These are phyloP conservation scores for Gasterosteus aculeatus DNA, from an alignment of 2,113 vertebrate species.

Conservation along the genomic window DNA sequence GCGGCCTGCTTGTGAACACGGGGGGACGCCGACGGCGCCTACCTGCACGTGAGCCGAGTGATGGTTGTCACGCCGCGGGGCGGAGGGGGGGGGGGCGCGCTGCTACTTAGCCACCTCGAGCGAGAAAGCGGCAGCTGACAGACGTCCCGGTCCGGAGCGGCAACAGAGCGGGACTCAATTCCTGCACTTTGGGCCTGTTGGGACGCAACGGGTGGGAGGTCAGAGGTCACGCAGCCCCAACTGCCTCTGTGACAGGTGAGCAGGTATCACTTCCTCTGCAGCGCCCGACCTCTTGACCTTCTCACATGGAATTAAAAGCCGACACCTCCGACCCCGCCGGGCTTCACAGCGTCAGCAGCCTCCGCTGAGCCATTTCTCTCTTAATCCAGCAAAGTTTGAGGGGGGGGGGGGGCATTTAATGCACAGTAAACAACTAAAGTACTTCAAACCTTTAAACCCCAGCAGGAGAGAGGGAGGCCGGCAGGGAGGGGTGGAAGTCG, in stretches of 20 bases:
- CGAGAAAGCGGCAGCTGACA: not conserved
- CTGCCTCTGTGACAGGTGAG: not conserved
- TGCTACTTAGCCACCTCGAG: constrained; percentile 55
- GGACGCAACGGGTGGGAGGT: not conserved
- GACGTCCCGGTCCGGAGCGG: not conserved
- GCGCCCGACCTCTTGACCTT: constrained; percentile 31
- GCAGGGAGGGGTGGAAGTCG: constrained; percentile 50
- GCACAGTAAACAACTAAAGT: constrained; percentile 81
- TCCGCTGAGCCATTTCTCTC: constrained; percentile 74
- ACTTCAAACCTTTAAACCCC: constrained; percentile 79
- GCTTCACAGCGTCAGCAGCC: constrained; percentile 70
- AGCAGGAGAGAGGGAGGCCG: constrained; percentile 52
- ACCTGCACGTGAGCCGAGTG: constrained; percentile 68
- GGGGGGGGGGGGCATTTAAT: constrained; percentile 64
- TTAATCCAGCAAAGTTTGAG: constrained; percentile 63
- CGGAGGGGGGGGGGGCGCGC: constrained; percentile 1
- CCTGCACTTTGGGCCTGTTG: not conserved
- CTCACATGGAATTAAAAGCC: constrained; percentile 50
- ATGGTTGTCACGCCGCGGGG: constrained; percentile 53
- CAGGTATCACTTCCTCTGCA: constrained; percentile 20
- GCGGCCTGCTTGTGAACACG: constrained; percentile 90
- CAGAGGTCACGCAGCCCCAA: not conserved
- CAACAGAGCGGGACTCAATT: not conserved
- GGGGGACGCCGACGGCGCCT: constrained; percentile 71
- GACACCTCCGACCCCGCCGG: constrained; percentile 43